Evolutionary conservation across 2,113 vertebrate genomes (phyloP), one percentile per base, ranked within the genome.

Genomic region (Sclerurus mexicanus): DNA sequence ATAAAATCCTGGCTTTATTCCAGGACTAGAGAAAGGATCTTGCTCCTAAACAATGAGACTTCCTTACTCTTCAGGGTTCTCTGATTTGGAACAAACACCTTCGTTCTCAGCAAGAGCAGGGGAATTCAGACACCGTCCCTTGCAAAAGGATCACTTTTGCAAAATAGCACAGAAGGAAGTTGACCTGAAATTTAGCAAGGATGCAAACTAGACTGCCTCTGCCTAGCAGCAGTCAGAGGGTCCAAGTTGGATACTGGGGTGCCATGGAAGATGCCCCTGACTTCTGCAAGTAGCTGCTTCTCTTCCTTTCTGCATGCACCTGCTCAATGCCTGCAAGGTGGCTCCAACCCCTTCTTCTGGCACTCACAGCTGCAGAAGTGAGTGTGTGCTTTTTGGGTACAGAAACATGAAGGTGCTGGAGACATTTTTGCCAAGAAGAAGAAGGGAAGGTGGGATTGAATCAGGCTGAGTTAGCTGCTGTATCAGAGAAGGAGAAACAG

Each of bases 311-410:
- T 40, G 24, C 12, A 33, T 5, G 8, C 18, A 50, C 8, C 33
- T 56, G 31, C 50, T 44, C n/a, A 21, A 19, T 12, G 46, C 6
- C 52, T 75, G 50, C 47, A 39, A 71, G 24, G 35, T 25, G 39
- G 18, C 39, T 72, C 19, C 71, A 64, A 22, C 14, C 13, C 24
- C n/a, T 4, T 58, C 46, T 83, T 55, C 49, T 53, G 27, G 17
- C 31, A 64, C 23, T 47, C 1, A 0, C 30, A 69, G 16, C 39
- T 72, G 64, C 47, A 75, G 56, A 40, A 25, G 4, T 3, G 2
- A 8, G 14, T 35, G 9, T 30, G 17, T 20, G 10, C 25, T 44
- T 35, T 20, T 24, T 2, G 3, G 12, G 3, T 16, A 42, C 0
- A 19, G n/a, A 92, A 79, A 73, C 23, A 18, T 22, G 62, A 58